phyloP scores from a whole-genome alignment of 2,797 vertebrate genomes.

The Morelia viridis region DNA sequence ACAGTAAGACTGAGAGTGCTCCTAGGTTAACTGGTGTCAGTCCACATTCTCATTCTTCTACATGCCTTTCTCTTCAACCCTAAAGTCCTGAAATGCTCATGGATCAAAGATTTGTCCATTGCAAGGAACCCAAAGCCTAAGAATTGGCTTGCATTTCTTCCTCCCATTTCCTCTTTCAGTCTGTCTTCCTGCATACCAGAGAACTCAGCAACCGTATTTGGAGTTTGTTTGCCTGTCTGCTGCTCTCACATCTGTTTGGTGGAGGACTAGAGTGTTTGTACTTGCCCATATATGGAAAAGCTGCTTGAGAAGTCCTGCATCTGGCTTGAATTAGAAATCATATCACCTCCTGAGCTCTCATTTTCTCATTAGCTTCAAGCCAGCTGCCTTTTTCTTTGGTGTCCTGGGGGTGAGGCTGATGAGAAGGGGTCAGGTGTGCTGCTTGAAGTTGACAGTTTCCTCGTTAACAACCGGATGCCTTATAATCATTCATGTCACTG shows the following conservation, averaged over 20 bases:
- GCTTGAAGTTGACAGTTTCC: not conserved
- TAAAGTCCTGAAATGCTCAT: not conserved
- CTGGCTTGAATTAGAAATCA: slow-evolving; percentile 62
- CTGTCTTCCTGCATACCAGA: slow-evolving; percentile 28
- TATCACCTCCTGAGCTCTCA: slow-evolving; percentile 46
- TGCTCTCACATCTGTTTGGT: slow-evolving; percentile 70
- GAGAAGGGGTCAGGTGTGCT: slow-evolving; percentile 26
- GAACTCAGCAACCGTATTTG: slow-evolving; percentile 84
- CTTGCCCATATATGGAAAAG: slow-evolving; percentile 84
- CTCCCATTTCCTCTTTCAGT: slow-evolving; percentile 9
- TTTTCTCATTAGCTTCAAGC: slow-evolving; percentile 28
- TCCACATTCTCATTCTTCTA: not conserved
- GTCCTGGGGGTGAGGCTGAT: slow-evolving; percentile 31
- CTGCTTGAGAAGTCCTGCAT: slow-evolving; percentile 46
- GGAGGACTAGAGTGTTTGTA: slow-evolving; percentile 75
- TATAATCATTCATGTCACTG: slow-evolving; percentile 24
- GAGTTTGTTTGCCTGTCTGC: slow-evolving; percentile 78
- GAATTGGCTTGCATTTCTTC: slow-evolving; percentile 13
- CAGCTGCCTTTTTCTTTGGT: not conserved
- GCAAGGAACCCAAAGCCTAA: slow-evolving; percentile 5
- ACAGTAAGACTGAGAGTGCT: not conserved
- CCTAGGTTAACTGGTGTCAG: not conserved
- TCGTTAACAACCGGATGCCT: not conserved
- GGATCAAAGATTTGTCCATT: not conserved
- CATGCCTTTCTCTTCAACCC: not conserved